Percentiles rank a stretch among this genome's conserved stretches.
phyloP scores from a whole-genome alignment of 2,797 vertebrate genomes.

The Chelmon rostratus region DNA sequence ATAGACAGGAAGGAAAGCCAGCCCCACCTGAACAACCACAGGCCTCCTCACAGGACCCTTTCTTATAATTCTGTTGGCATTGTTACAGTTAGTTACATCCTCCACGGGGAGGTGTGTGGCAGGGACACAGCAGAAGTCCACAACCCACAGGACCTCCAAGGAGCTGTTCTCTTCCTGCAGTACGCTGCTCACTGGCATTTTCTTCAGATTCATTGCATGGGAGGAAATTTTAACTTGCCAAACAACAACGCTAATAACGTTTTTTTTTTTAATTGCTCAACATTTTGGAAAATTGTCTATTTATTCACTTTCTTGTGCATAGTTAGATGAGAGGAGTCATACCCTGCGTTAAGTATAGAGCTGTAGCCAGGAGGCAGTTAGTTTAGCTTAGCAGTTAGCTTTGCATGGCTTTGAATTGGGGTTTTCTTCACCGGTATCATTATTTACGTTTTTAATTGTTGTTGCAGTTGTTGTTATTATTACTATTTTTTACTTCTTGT shows the following conservation, averaged over 20 bases:
- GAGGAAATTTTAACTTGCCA: neutral
- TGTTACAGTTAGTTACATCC: neutral
- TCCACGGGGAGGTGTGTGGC: constrained; percentile 7
- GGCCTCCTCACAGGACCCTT: neutral
- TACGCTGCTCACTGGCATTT: neutral
- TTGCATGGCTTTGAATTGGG: too few species aligned
- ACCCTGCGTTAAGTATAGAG: neutral
- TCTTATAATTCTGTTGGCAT: constrained; percentile 15
- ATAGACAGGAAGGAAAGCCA: constrained; percentile 8
- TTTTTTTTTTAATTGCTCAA: too few species aligned
- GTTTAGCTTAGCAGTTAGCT: neutral
- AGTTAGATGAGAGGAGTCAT: neutral
- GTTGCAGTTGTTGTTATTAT: too few species aligned
- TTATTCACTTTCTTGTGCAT: neutral
- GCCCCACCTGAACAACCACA: constrained; percentile 6
- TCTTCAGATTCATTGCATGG: neutral
- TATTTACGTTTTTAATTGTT: too few species aligned
- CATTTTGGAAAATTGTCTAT: neutral
- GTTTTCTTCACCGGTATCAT: too few species aligned
- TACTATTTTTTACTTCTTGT: too few species aligned
- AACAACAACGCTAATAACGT: too few species aligned
- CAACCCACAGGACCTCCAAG: neutral
- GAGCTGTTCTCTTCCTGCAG: constrained; percentile 6
- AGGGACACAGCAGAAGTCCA: constrained; percentile 5
- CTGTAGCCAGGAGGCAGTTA: too few species aligned